A percentile compares a stretch with the other conserved stretches of the same genome.
Conservation (phyloP, 1,140 invertebrate genomes). For the Euschistus heros region DNA sequence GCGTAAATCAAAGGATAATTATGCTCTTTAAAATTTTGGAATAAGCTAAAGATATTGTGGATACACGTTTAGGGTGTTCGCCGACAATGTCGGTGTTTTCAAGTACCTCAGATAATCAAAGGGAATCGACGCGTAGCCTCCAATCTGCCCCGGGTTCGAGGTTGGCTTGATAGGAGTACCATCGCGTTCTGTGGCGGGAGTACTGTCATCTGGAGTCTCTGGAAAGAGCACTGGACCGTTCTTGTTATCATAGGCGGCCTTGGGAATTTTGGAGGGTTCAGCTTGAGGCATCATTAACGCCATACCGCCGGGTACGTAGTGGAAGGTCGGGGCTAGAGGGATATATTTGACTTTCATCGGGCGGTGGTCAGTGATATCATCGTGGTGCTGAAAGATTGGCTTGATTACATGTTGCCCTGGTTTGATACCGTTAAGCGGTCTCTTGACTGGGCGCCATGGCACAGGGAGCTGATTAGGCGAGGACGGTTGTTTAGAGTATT, state of each 20-base stretch:
- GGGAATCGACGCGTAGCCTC: too few relatives aligned
- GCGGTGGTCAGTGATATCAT: neutral
- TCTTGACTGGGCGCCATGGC: neutral
- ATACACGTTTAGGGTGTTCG: too few relatives aligned
- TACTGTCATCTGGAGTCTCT: constrained; percentile 25
- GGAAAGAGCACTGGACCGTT: constrained; percentile 29
- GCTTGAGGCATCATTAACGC: constrained; percentile 1
- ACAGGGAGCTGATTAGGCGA: neutral
- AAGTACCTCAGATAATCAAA: too few relatives aligned
- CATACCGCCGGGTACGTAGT: constrained; percentile 18
- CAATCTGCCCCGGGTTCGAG: neutral
- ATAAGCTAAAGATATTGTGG: too few relatives aligned
- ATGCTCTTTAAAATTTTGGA: too few relatives aligned
- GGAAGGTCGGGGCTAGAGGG: constrained; percentile 12
- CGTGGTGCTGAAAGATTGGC: neutral
- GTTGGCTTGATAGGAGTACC: constrained; percentile 21
- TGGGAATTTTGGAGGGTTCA: neutral
- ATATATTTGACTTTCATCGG: neutral
- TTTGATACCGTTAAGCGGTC: neutral
- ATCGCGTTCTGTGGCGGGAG: constrained; percentile 18
- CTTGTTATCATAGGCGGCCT: neutral
- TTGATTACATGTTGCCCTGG: neutral
- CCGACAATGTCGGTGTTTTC: too few relatives aligned
- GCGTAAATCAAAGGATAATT: too few relatives aligned
- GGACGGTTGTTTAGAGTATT: neutral